These are phyloP conservation scores for Melinaea menophilus DNA, from an alignment of 2,888 invertebrate genomes.

Conservation along the genomic window DNA sequence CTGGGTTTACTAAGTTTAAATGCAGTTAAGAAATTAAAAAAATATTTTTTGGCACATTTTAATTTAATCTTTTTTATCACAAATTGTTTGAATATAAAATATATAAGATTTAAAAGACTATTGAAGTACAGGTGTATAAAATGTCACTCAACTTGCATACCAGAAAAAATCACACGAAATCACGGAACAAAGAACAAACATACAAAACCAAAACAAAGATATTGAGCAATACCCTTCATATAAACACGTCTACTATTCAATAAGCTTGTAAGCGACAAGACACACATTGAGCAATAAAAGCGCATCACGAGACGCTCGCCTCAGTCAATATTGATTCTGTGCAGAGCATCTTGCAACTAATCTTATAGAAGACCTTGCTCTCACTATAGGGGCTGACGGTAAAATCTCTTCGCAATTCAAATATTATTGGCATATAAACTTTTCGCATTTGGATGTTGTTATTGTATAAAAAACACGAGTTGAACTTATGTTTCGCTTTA, in stretches of 20 bases:
- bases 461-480: background rate
- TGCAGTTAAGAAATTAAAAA: too few relatives aligned
- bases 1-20: too few relatives aligned
- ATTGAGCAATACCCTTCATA: conserved; percentile 20
- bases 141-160: too few relatives aligned
- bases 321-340: conserved; percentile 25
- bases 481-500: too few relatives aligned
- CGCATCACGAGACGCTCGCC: background rate
- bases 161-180: too few relatives aligned
- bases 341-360: conserved; percentile 24
- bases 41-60: too few relatives aligned
- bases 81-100: too few relatives aligned
- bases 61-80: too few relatives aligned
- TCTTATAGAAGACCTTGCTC: conserved; percentile 24
- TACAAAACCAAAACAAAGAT: conserved; percentile 9
- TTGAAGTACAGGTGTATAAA: too few relatives aligned
- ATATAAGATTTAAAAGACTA: too few relatives aligned
- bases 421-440: conserved; percentile 24
- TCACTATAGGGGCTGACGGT: conserved; percentile 14
- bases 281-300: conserved; percentile 20
- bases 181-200: background rate
- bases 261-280: conserved; percentile 24
- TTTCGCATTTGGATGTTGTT: conserved; percentile 7
- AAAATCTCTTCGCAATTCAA: conserved; percentile 24
- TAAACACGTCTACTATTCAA: conserved; percentile 29